Base-by-base conservation (phyloP, 2,113 vertebrate genomes). In the Dasypus novemcinctus region DNA sequence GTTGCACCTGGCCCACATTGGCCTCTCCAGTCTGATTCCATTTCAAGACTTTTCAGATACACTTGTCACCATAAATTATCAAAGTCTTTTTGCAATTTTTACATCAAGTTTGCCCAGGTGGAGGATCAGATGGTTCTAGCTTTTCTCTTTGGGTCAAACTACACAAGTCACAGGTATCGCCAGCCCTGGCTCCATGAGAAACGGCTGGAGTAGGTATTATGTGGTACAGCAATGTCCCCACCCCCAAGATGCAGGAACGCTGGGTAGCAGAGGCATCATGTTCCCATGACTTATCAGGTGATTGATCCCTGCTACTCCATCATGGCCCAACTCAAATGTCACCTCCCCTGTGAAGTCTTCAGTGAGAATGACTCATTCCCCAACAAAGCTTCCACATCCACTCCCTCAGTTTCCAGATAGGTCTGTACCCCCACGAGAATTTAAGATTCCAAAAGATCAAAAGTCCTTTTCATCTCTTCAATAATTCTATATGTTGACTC, bases 401-500 rank as follows among this genome's bases (percentile, higher is more conserved):
- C 66, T 63, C 57, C 27, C 27, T 52, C 20, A 8, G 63, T 38
- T 41, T 31, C 61, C 57, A 54, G 9, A 11, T 33, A 27, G 5
- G 33, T 82, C 46, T 94, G 92, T 38, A 72, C 27, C 27, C 3
- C 17, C 3, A 43, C 0, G 46, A 68, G 87, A 46, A 76, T n/a
- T 63, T n/a, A 86, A 41, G 6, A 91, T 23, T n/a, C 36, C 74
- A 54, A 90, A 83, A 57, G 43, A 82, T 13, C 46, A 43, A 46
- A 87, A 63, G 33, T 38, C 7, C 52, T 75, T 90, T 59, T 81
- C 31, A 17, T 87, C 29, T 54, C 18, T 93, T 79, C 74, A 95
- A 41, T 72, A 61, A 86, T 85, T 72, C 31, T 57, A 5, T n/a
- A 46, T 72, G 36, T 76, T 68, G 36, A 71, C 18, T 59, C 8